A percentile compares a stretch with the other conserved stretches of the same genome.
These are phyloP conservation scores for Heliornis fulica DNA, from an alignment of 2,113 vertebrate genomes.

Conservation along the genomic window DNA sequence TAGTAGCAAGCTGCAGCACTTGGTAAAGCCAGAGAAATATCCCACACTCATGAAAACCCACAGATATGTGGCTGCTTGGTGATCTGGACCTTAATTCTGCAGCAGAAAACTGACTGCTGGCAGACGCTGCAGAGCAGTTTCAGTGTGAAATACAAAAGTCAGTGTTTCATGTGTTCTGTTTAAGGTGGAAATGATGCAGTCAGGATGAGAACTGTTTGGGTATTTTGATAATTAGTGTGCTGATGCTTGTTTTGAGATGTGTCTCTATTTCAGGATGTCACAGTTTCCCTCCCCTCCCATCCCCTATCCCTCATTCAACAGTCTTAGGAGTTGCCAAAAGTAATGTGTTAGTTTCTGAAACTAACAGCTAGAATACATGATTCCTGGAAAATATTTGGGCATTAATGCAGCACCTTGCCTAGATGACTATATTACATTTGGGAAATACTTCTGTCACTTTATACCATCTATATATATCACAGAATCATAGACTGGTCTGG, in stretches of 20 bases:
- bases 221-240: background rate
- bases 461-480: background rate
- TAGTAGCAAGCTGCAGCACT: background rate
- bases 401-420: background rate
- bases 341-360: background rate
- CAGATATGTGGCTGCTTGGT: background rate
- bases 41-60: accelerated
- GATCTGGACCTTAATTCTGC: background rate
- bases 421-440: background rate
- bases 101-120: background rate
- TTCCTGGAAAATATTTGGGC: background rate
- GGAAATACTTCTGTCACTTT: background rate
- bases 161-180: background rate
- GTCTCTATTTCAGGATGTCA: background rate
- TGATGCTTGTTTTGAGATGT: background rate
- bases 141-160: background rate
- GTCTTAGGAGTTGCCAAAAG: background rate
- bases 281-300: accelerated
- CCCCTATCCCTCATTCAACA: background rate
- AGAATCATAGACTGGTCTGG: no score
- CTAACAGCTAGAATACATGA: background rate
- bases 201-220: background rate
- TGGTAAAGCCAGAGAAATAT: background rate
- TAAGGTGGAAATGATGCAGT: background rate
- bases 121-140: background rate